Conservation (phyloP, 1,140 invertebrate species). For the Drosophila kohkoa region DNA sequence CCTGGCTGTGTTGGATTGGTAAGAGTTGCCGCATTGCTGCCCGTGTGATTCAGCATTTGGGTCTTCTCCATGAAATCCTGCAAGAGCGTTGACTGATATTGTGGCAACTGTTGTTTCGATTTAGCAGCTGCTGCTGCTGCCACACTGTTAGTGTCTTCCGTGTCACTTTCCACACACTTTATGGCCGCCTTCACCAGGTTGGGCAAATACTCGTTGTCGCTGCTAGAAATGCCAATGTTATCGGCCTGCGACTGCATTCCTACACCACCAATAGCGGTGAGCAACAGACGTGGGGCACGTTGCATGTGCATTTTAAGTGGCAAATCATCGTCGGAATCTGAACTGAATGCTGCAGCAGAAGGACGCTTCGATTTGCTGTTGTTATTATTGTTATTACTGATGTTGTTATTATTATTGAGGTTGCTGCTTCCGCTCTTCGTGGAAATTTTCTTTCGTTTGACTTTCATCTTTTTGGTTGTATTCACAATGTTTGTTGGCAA, state of each 20-base stretch:
- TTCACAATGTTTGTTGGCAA: conserved; percentile 15
- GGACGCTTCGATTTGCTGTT: conserved; percentile 41
- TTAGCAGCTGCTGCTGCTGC: conserved; percentile 79
- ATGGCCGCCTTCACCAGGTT: conserved; percentile 90
- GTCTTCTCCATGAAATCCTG: conserved; percentile 89
- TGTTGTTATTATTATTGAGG: conserved; percentile 38
- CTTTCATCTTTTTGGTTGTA: conserved; percentile 71
- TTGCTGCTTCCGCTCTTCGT: conserved; percentile 27
- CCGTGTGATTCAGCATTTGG: conserved; percentile 86
- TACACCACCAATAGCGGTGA: conserved; percentile 65
- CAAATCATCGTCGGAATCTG: conserved; percentile 74
- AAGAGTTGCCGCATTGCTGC: conserved; percentile 53
- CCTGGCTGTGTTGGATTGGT: not conserved
- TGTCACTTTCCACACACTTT: conserved; percentile 88
- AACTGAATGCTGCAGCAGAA: conserved; percentile 53
- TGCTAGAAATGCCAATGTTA: conserved; percentile 86
- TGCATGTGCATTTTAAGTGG: conserved; percentile 69
- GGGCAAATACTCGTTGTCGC: conserved; percentile 89
- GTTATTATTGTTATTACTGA: conserved; percentile 35
- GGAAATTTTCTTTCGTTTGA: conserved; percentile 69
- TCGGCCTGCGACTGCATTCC: conserved; percentile 51
- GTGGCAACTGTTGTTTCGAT: conserved; percentile 84
- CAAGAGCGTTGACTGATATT: conserved; percentile 87
- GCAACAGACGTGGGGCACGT: conserved; percentile 69
- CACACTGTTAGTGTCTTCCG: conserved; percentile 86